A percentile compares a stretch with the other conserved stretches of the same genome.
Conservation (phyloP, 2,113 vertebrate species). For the Hippocampus comes region DNA sequence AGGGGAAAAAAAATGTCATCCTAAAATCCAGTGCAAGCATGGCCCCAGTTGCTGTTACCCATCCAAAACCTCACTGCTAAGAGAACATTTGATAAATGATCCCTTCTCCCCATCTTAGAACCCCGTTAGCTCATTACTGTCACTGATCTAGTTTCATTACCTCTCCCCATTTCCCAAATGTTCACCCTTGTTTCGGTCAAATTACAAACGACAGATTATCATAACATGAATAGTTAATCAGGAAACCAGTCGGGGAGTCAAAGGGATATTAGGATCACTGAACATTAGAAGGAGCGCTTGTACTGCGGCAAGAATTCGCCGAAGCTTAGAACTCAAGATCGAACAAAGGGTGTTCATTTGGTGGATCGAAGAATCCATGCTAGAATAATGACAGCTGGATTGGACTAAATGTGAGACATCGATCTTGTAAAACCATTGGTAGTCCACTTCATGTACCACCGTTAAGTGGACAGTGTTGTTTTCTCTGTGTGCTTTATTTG, state of each 20-base stretch:
- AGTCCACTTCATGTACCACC: background rate
- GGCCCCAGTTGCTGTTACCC: conserved; percentile 50
- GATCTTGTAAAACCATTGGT: background rate
- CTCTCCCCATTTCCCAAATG: background rate
- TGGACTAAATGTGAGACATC: background rate
- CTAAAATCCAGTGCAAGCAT: background rate
- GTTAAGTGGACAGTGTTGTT: no score
- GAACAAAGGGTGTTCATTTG: background rate
- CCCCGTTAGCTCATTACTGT: background rate
- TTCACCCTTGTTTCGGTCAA: background rate
- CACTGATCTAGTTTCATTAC: background rate
- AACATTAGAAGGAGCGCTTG: conserved; percentile 47
- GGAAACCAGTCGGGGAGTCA: background rate
- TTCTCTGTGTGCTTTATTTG: no score
- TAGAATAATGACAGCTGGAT: background rate
- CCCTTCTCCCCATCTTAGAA: background rate
- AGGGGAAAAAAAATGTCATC: background rate
- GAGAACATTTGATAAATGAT: background rate
- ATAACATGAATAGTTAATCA: background rate
- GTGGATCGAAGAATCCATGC: background rate
- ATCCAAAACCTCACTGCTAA: conserved; percentile 29
- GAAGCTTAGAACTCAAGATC: background rate
- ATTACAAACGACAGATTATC: background rate
- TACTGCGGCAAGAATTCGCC: background rate
- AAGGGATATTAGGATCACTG: background rate